Evolutionary conservation across 2,888 invertebrate genomes (phyloP).

Genomic region (Volucella bombylans): DNA sequence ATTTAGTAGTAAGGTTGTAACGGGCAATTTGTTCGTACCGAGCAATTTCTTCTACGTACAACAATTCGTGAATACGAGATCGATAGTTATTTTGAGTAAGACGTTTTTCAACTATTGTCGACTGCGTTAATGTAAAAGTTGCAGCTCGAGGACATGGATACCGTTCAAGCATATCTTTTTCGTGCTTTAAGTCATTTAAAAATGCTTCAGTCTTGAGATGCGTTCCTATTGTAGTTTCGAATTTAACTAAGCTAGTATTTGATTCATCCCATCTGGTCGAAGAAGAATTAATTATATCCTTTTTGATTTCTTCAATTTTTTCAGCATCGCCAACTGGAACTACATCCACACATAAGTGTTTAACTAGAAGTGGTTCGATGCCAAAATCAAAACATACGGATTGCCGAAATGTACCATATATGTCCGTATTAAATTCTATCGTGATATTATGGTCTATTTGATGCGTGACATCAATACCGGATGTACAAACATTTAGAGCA

Average conservation of each 20-base stretch:
- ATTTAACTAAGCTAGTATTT: constrained; percentile 84
- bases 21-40: constrained; percentile 87
- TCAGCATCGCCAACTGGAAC: constrained; percentile 87
- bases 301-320: constrained; percentile 86
- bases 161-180: constrained; percentile 84
- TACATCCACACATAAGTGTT: constrained; percentile 89
- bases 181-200: constrained; percentile 83
- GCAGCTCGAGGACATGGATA: constrained; percentile 87
- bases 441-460: constrained; percentile 83
- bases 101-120: constrained; percentile 86
- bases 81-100: constrained; percentile 88
- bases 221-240: constrained; percentile 84
- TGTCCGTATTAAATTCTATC: constrained; percentile 86
- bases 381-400: constrained; percentile 90
- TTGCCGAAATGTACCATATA: constrained; percentile 90
- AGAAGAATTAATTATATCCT: constrained; percentile 86
- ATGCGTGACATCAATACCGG: constrained; percentile 6
- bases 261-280: constrained; percentile 85
- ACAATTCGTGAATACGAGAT: constrained; percentile 88
- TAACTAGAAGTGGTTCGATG: constrained; percentile 85
- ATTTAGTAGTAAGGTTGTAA: constrained; percentile 86
- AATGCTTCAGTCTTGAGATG: constrained; percentile 83
- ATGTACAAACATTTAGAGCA: background rate
- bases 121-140: constrained; percentile 87
- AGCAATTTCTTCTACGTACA: constrained; percentile 90